A percentile compares a stretch with the other conserved stretches of the same genome.
Conservation (phyloP, 2,113 vertebrate genomes). For the Anas platyrhynchos region DNA sequence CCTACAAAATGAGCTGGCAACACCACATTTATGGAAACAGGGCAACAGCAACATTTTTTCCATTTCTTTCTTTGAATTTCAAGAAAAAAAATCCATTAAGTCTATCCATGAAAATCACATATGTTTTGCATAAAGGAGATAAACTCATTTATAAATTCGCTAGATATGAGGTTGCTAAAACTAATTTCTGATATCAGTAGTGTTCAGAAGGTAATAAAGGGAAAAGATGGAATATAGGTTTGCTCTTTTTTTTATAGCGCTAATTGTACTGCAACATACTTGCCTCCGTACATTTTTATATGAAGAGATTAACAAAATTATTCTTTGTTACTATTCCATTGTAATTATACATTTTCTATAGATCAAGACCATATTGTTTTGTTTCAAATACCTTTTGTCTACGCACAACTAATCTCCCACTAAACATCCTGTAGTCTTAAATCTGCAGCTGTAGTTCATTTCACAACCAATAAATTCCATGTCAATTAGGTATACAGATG, state of each 20-base stretch:
- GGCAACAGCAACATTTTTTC: neutral
- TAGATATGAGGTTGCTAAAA: neutral
- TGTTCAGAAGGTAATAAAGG: neutral
- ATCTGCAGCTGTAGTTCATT: neutral
- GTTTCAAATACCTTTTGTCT: neutral
- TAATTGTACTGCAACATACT: neutral
- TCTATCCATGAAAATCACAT: neutral
- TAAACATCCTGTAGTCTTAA: neutral
- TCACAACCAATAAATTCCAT: neutral
- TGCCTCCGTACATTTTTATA: neutral
- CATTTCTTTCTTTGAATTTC: neutral
- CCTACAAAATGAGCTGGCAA: neutral
- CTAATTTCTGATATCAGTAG: neutral
- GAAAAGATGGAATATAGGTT: neutral
- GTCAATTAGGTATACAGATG: neutral
- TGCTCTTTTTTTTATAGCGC: neutral
- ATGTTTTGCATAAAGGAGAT: neutral
- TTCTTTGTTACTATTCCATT: neutral
- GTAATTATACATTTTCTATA: neutral
- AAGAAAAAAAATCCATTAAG: neutral
- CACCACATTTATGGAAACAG: neutral
- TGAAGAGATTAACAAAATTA: neutral
- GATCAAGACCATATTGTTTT: neutral
- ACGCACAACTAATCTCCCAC: neutral
- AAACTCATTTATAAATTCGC: neutral